These are phyloP conservation scores for Ceratoteleas bidentatus DNA, from an alignment of 1,140 invertebrate genomes.

Conservation along the genomic window DNA sequence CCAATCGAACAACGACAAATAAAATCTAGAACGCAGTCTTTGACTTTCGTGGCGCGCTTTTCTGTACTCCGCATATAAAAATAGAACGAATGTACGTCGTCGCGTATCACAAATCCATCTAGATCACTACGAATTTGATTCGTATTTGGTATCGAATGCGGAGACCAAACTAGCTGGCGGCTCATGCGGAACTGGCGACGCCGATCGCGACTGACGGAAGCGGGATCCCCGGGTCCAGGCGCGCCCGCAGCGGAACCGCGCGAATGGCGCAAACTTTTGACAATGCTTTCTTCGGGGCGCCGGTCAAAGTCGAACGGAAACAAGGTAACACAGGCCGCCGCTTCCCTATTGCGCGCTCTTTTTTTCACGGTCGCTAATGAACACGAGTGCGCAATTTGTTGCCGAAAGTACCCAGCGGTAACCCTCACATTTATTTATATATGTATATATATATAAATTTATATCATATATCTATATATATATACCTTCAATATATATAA, in stretches of 20 bases:
- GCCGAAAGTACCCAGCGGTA: slow-evolving; percentile 74
- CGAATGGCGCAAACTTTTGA: slow-evolving; percentile 18
- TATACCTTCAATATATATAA: slow-evolving; percentile 75
- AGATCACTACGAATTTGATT: slow-evolving; percentile 48
- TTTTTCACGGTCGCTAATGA: slow-evolving; percentile 44
- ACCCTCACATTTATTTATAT: slow-evolving; percentile 75
- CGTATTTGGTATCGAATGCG: slow-evolving; percentile 3
- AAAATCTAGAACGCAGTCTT: slow-evolving; percentile 49
- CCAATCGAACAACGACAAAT: slow-evolving; percentile 23
- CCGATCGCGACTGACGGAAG: slow-evolving; percentile 13
- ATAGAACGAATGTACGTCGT: slow-evolving; percentile 40
- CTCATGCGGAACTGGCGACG: slow-evolving; percentile 16
- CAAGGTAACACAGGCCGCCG: slow-evolving; percentile 39
- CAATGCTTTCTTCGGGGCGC: slow-evolving; percentile 25
- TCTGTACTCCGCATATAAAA: slow-evolving; percentile 34
- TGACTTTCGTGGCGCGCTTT: slow-evolving; percentile 17
- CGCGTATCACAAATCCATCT: slow-evolving; percentile 41
- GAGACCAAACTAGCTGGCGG: background rate
- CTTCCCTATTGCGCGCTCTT: slow-evolving; percentile 34
- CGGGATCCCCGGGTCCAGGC: background rate
- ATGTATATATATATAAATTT: slow-evolving; percentile 74
- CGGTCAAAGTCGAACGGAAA: slow-evolving; percentile 21
- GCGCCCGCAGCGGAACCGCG: slow-evolving; percentile 29
- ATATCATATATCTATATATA: slow-evolving; percentile 76
- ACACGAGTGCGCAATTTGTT: slow-evolving; percentile 53